These are phyloP conservation scores for Centroberyx gerrardi DNA, from an alignment of 2,797 vertebrate genomes.

Conservation along the genomic window DNA sequence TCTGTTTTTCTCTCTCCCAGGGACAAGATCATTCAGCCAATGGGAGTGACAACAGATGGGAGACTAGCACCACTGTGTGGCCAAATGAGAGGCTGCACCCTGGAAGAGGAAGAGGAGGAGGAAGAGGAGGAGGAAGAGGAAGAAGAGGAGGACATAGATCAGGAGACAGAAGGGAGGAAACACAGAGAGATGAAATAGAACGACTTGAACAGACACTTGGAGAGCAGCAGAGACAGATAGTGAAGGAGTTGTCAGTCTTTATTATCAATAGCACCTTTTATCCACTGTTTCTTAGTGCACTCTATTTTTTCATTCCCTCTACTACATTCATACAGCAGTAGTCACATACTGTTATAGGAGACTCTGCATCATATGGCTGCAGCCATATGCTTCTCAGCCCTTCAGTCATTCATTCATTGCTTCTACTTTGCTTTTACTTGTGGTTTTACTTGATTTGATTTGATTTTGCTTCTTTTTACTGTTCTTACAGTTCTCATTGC, in stretches of 20 bases:
- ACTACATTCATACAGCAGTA: not conserved
- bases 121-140: conserved; percentile 36
- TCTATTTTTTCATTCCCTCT: not conserved
- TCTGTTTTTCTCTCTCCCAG: conserved; percentile 49
- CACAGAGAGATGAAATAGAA: conserved; percentile 42
- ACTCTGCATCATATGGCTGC: not conserved
- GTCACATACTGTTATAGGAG: not conserved
- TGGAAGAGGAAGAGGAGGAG: conserved; percentile 66
- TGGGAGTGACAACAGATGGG: conserved; percentile 77
- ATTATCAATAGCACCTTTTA: not conserved
- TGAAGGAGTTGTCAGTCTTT: not conserved
- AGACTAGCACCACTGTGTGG: conserved; percentile 76
- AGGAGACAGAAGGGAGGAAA: conserved; percentile 30
- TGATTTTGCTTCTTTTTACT: too few relatives aligned
- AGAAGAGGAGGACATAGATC: conserved; percentile 40
- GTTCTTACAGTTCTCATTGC: too few relatives aligned
- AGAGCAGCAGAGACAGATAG: not conserved
- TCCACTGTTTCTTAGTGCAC: not conserved
- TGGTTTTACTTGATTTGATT: too few relatives aligned
- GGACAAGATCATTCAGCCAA: conserved; percentile 82
- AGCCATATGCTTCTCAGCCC: not conserved
- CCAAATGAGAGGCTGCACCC: conserved; percentile 54
- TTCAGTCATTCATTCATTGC: too few relatives aligned
- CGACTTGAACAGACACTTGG: not conserved
- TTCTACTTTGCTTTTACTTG: too few relatives aligned